Percentiles rank a stretch among this genome's conserved stretches.
Conservation (phyloP, 2,888 invertebrate genomes). For the Cerastis rubricosa region DNA sequence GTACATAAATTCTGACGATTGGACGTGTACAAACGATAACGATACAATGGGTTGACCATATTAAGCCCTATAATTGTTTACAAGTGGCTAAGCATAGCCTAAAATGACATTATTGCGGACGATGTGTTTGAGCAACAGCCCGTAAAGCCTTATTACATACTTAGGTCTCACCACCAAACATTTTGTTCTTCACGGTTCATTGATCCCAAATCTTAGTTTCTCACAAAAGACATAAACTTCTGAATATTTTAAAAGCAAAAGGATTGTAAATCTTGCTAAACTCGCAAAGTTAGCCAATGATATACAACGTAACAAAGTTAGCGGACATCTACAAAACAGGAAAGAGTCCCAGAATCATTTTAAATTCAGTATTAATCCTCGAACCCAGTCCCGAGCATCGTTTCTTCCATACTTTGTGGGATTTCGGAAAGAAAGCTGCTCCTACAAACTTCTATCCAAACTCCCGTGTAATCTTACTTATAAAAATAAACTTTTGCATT, state of each 20-base stretch:
- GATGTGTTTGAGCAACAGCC: conserved; percentile 9
- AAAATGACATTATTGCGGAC: conserved; percentile 21
- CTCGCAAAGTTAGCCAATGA: conserved; percentile 75
- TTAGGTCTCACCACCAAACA: background rate
- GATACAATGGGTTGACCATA: conserved; percentile 80
- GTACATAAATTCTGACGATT: conserved; percentile 86
- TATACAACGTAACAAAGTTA: conserved; percentile 80
- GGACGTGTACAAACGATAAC: conserved; percentile 82
- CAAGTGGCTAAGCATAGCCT: conserved; percentile 49
- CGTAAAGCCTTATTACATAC: conserved; percentile 8
- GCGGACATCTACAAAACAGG: conserved; percentile 79
- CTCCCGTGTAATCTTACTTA: conserved; percentile 91
- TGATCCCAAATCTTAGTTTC: conserved; percentile 20
- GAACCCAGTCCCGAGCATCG: conserved; percentile 82
- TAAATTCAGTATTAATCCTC: conserved; percentile 89
- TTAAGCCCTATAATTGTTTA: conserved; percentile 78
- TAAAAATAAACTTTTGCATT: conserved; percentile 92
- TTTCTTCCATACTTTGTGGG: conserved; percentile 87
- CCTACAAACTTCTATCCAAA: conserved; percentile 86
- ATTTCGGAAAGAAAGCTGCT: conserved; percentile 89
- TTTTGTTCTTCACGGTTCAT: background rate
- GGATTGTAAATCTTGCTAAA: conserved; percentile 73
- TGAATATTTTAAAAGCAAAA: conserved; percentile 63
- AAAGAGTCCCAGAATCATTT: conserved; percentile 85
- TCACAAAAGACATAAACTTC: conserved; percentile 45